These are phyloP conservation scores for Amphiura filiformis DNA, from an alignment of 35 echinoderm and acorn worm genomes.

Conservation along the genomic window DNA sequence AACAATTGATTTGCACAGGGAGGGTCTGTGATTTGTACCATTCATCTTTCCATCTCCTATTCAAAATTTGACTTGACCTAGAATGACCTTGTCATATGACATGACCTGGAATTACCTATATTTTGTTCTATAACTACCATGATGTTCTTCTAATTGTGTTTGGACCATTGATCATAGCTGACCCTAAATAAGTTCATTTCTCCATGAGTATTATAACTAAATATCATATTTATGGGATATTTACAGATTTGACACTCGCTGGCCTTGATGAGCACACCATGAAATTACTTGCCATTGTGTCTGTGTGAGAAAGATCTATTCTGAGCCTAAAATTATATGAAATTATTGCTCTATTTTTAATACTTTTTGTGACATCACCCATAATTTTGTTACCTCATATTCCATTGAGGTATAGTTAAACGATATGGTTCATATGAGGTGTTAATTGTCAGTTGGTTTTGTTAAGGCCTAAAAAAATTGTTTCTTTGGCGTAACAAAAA, in stretches of 20 bases:
- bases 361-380: no score
- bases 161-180: not conserved
- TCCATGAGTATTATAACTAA: not conserved
- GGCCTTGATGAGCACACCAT: constrained; percentile 10
- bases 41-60: no score
- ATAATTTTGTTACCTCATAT: no score
- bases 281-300: not conserved
- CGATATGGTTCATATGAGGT: no score
- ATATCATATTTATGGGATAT: not conserved
- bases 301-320: not conserved
- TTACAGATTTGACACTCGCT: not conserved
- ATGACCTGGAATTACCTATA: not conserved
- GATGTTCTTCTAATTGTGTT: not conserved
- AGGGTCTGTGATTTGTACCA: no score
- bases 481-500: no score
- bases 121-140: not conserved
- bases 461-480: no score
- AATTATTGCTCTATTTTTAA: no score
- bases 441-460: no score
- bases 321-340: no score
- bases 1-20: no score
- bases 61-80: not conserved
- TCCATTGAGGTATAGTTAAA: no score
- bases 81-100: not conserved
- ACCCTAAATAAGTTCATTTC: not conserved